Evolutionary conservation across 2,113 vertebrate species (phyloP), one percentile per base, ranked within the genome.

Genomic region (Ptyas mucosa): DNA sequence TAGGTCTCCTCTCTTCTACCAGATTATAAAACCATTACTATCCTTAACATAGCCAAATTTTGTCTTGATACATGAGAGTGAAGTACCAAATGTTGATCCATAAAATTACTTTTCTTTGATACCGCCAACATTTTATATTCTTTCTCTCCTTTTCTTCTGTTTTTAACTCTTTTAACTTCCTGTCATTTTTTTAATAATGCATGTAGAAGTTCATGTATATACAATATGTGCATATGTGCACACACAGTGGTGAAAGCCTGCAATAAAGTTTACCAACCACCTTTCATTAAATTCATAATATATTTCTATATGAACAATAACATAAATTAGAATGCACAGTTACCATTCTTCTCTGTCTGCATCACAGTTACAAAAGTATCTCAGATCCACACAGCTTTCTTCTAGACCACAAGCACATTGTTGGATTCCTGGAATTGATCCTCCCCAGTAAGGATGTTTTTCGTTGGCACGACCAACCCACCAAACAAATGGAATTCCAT

Each of bases 331-430:
- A 29, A 24, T 61, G 39, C 57, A 87, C 94, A 46, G 94, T 98
- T 98, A 99, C 99, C 99, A 99, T 94, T 98, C 94, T 69, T 99
- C 98, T 93, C 96, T 97, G 95, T 99, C 99, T 8, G 99, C 98
- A 0, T 99, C 99, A 92, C 99, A 99, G 97, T 99, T 99, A 97
- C 99, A 99, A 97, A 99, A 99, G 96, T 99, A 98, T 96, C 97
- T 98, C 97, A 98, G 98, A 96, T 99, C 99, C 81, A 98, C 95
- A 96, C 99, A 99, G 97, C 98, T 99, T 96, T 99, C 99, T 89
- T 99, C 98, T 96, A 99, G 96, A 96, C 99, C 99, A 96, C 99
- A 99, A 85, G 98, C 98, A 94, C 99, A 99, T 94, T 99, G 98
- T 93, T 99, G 99, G 11, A 99, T 97, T 90, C 98, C 99, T 0